Evolutionary conservation across 1,140 invertebrate genomes (phyloP), one percentile per base, ranked within the genome.

Genomic region (Aphidius gifuensis): DNA sequence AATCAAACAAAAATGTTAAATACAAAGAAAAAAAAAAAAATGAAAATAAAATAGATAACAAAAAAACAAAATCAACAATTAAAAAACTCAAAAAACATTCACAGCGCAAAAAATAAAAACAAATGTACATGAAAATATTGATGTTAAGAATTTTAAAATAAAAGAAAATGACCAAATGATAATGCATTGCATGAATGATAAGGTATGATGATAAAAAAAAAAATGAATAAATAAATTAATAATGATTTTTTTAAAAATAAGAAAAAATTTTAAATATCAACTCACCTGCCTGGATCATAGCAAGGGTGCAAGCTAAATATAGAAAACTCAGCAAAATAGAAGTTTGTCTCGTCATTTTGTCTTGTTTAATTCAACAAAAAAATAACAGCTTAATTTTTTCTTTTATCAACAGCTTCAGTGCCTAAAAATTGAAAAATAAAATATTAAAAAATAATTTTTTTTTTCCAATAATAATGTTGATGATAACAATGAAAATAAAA

Each of bases 291-390:
- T 73, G 69, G 69, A 74, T 67, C 65, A 67, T 71, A 69, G 66
- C 69, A 68, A 78, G 68, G 75, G 68, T 71, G 69, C 71, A 69
- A 56, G 74, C 76, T 78, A 80, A 80, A 76, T 74, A 80, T 80
- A 80, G 77, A 73, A 77, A 64, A 60, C 69, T 68, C 68, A 78
- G 53, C 68, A 76, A 69, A 61, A 76, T 66, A 68, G 72, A 71
- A 71, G 68, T 70, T 70, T 73, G 74, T 63, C 67, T 75, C 70
- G 76, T 73, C 77, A 79, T 79, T 55, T 70, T 68, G 66, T 66
- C 38, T 51, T 60, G 50, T 53, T 57, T 61, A 50, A 57, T 58
- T 38, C 53, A 38, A 39, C 53, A 16, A 16, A 16, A 16, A 16
- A 16, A 16, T 16, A 0, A 16, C 16, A 16, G n/a, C n/a, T n/a